Evolutionary conservation across 2,888 invertebrate species (phyloP).

Genomic region (Gastracanthus pulcherrimus): DNA sequence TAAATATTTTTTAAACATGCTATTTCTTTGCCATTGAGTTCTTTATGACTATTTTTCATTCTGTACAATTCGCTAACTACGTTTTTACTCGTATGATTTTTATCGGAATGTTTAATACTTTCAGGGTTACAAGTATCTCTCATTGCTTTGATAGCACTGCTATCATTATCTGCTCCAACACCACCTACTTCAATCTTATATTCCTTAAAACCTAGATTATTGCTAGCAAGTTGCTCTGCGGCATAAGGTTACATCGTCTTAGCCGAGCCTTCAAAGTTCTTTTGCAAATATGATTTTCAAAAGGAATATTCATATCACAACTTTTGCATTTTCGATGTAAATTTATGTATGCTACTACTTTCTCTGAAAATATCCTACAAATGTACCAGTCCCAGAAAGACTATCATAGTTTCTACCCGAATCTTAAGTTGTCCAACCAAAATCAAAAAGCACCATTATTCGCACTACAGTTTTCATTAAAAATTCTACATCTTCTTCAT

Average conservation of each 20-base stretch:
- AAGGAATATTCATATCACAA: not conserved
- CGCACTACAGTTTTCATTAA: not conserved
- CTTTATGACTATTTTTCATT: conserved; percentile 51
- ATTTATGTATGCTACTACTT: not conserved
- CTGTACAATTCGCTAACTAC: conserved; percentile 56
- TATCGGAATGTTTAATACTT: too few relatives aligned
- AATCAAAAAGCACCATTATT: not conserved
- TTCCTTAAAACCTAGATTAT: conserved; percentile 47
- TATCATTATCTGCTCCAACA: conserved; percentile 62
- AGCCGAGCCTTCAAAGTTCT: conserved; percentile 5
- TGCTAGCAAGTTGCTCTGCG: not conserved
- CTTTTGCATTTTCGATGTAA: conserved; percentile 7
- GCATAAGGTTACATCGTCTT: conserved; percentile 17
- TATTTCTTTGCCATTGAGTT: conserved; percentile 44
- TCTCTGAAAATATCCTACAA: not conserved
- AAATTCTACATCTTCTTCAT: not conserved
- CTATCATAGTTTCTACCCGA: conserved; percentile 33
- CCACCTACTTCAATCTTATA: conserved; percentile 59
- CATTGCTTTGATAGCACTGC: conserved; percentile 59
- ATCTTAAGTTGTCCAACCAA: conserved; percentile 27
- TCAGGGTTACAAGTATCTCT: conserved; percentile 39
- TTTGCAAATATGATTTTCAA: not conserved
- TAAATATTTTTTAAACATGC: conserved; percentile 57
- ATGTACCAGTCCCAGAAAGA: not conserved
- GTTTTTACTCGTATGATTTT: conserved; percentile 60